phyloP scores from a whole-genome alignment of 2,113 vertebrate genomes.

The Mesitornis unicolor region DNA sequence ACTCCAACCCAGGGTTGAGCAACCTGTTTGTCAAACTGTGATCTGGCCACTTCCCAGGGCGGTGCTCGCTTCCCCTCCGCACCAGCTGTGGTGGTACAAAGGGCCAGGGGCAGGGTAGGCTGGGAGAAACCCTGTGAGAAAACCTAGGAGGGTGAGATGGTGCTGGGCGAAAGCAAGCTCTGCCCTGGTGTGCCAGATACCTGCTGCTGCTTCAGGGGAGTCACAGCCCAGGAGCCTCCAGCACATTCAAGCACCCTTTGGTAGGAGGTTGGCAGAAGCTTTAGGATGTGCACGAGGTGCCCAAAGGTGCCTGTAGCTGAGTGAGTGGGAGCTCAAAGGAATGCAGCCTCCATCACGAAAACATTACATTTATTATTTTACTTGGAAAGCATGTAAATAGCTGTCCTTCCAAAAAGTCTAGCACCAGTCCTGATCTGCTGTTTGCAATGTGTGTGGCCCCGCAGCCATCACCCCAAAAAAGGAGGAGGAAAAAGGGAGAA shows the following conservation, averaged over 20 bases:
- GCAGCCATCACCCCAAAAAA: rapidly evolving
- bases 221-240: not conserved
- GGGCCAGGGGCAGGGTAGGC: not conserved
- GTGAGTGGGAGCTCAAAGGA: not conserved
- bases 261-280: not conserved
- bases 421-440: not conserved
- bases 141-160: not conserved
- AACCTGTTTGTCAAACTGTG: not conserved
- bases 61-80: not conserved
- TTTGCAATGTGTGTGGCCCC: rapidly evolving
- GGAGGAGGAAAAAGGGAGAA: not conserved
- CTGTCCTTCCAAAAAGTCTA: not conserved
- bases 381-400: not conserved
- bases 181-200: not conserved
- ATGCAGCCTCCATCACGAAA: not conserved
- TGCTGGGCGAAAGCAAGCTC: not conserved
- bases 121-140: not conserved
- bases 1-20: not conserved
- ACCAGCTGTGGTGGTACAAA: not conserved
- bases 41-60: not conserved
- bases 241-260: not conserved
- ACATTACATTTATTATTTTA: not conserved
- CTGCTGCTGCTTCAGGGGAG: not conserved
- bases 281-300: not conserved
- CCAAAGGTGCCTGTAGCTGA: not conserved